A percentile compares a stretch with the other conserved stretches of the same genome.
Conservation (phyloP, 2,888 invertebrate species). For the Dusona sp. region DNA sequence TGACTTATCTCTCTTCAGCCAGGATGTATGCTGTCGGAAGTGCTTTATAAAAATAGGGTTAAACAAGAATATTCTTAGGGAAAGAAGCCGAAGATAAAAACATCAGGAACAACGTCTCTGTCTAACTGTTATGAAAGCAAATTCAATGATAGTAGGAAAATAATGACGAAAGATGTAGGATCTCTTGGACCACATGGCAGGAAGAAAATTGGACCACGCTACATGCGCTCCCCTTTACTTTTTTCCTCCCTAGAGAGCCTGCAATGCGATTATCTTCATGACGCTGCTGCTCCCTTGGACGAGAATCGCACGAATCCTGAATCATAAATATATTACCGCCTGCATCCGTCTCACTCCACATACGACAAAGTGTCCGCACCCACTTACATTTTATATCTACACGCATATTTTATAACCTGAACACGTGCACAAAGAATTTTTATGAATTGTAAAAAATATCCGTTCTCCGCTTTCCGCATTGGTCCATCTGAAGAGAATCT, state of each 20-base stretch:
- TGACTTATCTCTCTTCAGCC: not conserved
- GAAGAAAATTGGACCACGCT: not conserved
- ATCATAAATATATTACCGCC: not conserved
- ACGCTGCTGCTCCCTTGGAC: not conserved
- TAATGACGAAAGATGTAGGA: not conserved
- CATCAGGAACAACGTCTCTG: not conserved
- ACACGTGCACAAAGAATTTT: slow-evolving; percentile 5
- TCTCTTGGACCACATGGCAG: not conserved
- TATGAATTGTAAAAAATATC: slow-evolving; percentile 3
- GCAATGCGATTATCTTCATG: slow-evolving; percentile 8
- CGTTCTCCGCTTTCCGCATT: not conserved
- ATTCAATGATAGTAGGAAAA: not conserved
- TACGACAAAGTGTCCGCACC: not conserved
- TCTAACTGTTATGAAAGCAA: not conserved
- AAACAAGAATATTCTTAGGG: not conserved
- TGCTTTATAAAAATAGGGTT: not conserved
- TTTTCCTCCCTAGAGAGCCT: not conserved
- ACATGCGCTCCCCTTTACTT: not conserved
- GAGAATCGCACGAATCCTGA: slow-evolving; percentile 5
- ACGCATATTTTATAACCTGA: slow-evolving; percentile 13
- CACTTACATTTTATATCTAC: not conserved
- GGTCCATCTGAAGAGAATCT: too few species aligned
- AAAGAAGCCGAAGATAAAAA: not conserved
- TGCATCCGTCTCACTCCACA: not conserved
- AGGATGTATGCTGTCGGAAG: not conserved